These are phyloP conservation scores for Lysiphlebus fabarum DNA, from an alignment of 1,140 invertebrate genomes.

Conservation along the genomic window DNA sequence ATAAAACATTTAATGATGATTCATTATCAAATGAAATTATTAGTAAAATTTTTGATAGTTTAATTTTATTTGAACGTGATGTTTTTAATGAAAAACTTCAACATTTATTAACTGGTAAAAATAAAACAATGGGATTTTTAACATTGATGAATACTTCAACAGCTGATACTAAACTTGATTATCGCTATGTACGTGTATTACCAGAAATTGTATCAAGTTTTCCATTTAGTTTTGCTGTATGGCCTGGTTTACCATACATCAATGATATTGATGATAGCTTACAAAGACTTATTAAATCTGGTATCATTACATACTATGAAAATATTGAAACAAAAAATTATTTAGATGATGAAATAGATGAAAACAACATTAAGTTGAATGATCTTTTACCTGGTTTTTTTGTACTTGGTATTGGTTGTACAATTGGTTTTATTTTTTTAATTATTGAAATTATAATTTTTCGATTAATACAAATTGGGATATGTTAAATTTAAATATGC, in stretches of 20 bases:
- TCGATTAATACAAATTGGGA: too few species aligned
- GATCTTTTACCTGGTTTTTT: constrained; percentile 40
- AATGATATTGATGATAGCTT: constrained; percentile 31
- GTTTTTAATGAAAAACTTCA: constrained; percentile 25
- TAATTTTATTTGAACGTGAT: constrained; percentile 29
- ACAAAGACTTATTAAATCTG: constrained; percentile 26
- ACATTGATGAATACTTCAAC: constrained; percentile 38
- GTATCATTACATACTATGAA: constrained; percentile 33
- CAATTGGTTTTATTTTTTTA: constrained; percentile 8
- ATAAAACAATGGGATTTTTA: constrained; percentile 33
- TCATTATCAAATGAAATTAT: not conserved
- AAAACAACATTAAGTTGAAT: constrained; percentile 17
- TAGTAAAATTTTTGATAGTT: constrained; percentile 28
- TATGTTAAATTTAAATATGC: too few species aligned
- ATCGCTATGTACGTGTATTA: constrained; percentile 31
- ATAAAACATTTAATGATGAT: not conserved
- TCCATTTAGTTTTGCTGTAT: constrained; percentile 39
- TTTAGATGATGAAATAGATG: constrained; percentile 10
- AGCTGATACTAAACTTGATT: constrained; percentile 9
- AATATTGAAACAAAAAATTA: constrained; percentile 10
- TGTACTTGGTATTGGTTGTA: constrained; percentile 37
- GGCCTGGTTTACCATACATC: constrained; percentile 38
- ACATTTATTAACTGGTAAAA: constrained; percentile 31
- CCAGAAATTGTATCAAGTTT: constrained; percentile 36
- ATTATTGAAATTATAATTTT: constrained; percentile 10